Conservation (phyloP, 2,888 invertebrate species). For the Limenitis camilla region DNA sequence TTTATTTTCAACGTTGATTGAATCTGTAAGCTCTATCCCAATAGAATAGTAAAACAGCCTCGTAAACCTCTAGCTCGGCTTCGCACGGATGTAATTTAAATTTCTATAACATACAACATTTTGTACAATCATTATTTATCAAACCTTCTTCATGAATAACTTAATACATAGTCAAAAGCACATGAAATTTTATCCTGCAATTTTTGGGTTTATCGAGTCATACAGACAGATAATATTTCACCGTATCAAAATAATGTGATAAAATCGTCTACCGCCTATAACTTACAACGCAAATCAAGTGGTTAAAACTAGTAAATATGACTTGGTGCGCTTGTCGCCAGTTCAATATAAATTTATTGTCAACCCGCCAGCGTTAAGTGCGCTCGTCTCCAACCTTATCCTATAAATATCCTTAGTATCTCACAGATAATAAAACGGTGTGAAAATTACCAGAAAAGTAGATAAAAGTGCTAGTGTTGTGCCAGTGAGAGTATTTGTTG, state of each 20-base stretch:
- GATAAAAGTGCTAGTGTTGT: background rate
- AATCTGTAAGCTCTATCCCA: too few species aligned
- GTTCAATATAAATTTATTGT: constrained; percentile 61
- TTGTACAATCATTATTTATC: too few species aligned
- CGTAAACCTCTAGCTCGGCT: too few species aligned
- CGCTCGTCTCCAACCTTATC: constrained; percentile 40
- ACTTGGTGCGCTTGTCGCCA: constrained; percentile 39
- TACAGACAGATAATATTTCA: background rate
- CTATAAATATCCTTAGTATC: background rate
- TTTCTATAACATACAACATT: too few species aligned
- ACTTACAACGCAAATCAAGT: constrained; percentile 41
- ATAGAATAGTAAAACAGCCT: too few species aligned
- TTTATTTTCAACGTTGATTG: too few species aligned
- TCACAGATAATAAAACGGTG: too few species aligned
- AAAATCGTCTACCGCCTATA: constrained; percentile 14
- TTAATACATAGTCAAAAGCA: too few species aligned
- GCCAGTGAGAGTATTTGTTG: background rate
- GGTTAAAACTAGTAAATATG: constrained; percentile 56
- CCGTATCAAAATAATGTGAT: background rate
- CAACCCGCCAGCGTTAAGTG: constrained; percentile 42
- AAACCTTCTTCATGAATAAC: too few species aligned
- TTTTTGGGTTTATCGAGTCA: too few species aligned
- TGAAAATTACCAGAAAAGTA: background rate
- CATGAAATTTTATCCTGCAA: too few species aligned
- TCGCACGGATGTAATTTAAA: too few species aligned